phyloP scores from a whole-genome alignment of 2,113 vertebrate genomes.

The Gambusia affinis region DNA sequence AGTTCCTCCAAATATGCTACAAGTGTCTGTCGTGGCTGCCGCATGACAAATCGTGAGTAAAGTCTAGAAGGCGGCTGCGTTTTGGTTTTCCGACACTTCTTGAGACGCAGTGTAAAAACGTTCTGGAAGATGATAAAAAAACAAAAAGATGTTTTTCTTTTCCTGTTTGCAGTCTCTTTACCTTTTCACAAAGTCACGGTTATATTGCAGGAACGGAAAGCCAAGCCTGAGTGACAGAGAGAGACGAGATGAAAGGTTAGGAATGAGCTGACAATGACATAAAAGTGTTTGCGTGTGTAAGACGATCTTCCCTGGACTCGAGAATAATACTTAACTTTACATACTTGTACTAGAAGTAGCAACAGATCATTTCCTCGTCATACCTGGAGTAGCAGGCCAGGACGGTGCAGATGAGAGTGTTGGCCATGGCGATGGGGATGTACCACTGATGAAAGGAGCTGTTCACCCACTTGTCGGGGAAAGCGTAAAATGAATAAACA shows the following conservation, averaged over 20 bases:
- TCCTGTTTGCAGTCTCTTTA: conserved; percentile 52
- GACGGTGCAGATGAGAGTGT: conserved; percentile 81
- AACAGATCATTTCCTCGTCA: background rate
- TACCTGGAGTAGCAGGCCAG: conserved; percentile 95
- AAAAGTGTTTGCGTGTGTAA: background rate
- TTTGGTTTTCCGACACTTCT: background rate
- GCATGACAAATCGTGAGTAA: background rate
- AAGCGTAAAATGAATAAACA: conserved; percentile 86
- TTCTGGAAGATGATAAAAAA: background rate
- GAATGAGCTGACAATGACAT: conserved; percentile 35
- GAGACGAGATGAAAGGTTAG: conserved; percentile 46
- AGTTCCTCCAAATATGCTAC: conserved; percentile 1
- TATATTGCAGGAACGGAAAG: conserved; percentile 75
- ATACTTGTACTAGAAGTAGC: background rate
- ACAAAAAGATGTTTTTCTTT: background rate
- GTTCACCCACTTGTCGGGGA: conserved; percentile 85
- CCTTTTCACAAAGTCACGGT: conserved; percentile 71
- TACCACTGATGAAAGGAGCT: conserved; percentile 84
- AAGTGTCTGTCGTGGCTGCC: background rate
- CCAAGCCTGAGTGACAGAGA: conserved; percentile 76
- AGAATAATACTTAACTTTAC: background rate
- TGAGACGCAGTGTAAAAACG: background rate
- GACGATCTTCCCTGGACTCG: background rate
- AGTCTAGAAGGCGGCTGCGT: background rate
- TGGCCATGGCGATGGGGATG: conserved; percentile 80